Conservation (phyloP, 2,888 invertebrate genomes). For the Drosophila kuntzei region DNA sequence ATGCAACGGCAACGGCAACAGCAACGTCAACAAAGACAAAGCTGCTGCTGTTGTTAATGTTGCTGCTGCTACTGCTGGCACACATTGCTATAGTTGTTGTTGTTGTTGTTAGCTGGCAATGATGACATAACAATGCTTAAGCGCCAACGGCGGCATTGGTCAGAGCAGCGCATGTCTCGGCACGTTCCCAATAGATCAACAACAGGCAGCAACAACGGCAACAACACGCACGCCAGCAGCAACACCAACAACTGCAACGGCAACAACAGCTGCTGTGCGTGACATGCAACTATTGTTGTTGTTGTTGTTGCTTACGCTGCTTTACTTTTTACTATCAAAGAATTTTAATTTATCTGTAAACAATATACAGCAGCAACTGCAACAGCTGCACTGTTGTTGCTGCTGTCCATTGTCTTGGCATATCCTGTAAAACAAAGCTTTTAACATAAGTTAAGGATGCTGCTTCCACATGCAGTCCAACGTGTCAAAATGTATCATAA, state of each 20-base stretch:
- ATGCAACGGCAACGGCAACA: constrained; percentile 16
- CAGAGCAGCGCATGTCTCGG: constrained; percentile 71
- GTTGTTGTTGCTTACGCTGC: constrained; percentile 40
- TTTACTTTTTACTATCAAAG: constrained; percentile 71
- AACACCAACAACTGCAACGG: constrained; percentile 40
- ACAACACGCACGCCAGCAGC: constrained; percentile 37
- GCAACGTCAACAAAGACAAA: constrained; percentile 33
- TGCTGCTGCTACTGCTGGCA: constrained; percentile 50
- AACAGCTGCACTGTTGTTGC: constrained; percentile 6
- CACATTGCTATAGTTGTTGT: constrained; percentile 48
- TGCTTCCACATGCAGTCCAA: neutral
- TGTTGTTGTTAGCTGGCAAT: constrained; percentile 66
- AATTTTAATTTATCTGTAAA: constrained; percentile 79
- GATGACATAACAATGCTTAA: constrained; percentile 80
- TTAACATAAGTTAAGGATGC: constrained; percentile 4
- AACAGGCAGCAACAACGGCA: constrained; percentile 39
- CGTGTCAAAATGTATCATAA: constrained; percentile 10
- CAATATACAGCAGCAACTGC: constrained; percentile 51
- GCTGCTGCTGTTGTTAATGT: constrained; percentile 30
- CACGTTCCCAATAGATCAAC: constrained; percentile 78
- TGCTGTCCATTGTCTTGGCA: constrained; percentile 41
- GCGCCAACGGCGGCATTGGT: constrained; percentile 72
- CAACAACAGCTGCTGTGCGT: constrained; percentile 51
- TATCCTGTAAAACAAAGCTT: constrained; percentile 47
- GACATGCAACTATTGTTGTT: constrained; percentile 56